Conservation (phyloP, 2,113 vertebrate genomes). For the Dolichallabes microphthalmus region DNA sequence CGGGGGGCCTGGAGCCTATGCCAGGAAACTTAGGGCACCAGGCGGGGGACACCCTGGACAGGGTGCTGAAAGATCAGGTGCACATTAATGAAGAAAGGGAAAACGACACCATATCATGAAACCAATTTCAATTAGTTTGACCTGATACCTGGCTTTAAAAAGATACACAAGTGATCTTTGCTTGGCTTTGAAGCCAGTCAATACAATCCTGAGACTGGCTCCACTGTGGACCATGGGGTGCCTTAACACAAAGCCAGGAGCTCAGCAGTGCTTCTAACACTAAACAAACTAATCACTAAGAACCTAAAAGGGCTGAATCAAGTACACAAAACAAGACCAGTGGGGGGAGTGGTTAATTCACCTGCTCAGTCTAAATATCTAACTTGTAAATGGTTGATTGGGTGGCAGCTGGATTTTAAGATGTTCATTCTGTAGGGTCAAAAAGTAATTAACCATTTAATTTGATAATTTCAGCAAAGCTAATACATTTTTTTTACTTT, state of each 20-base stretch:
- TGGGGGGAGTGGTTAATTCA: not conserved
- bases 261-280: constrained; percentile 40
- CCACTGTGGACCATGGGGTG: constrained; percentile 27
- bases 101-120: constrained; percentile 30
- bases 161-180: constrained; percentile 11
- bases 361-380: not conserved
- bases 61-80: constrained; percentile 27
- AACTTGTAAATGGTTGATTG: not conserved
- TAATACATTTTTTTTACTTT: too few relatives aligned
- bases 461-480: not conserved
- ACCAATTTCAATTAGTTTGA: not conserved
- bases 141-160: constrained; percentile 21
- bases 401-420: not conserved
- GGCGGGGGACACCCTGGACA: too few relatives aligned
- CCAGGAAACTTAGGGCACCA: too few relatives aligned
- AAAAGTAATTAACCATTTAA: not conserved
- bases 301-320: constrained; percentile 9
- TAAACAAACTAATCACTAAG: constrained; percentile 47
- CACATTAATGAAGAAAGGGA: constrained; percentile 1
- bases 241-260: constrained; percentile 41
- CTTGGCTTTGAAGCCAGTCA: constrained; percentile 40
- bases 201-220: constrained; percentile 26
- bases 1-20: too few relatives aligned
- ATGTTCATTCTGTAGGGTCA: not conserved
- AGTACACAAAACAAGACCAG: constrained; percentile 14